Evolutionary conservation across 2,113 vertebrate species (phyloP).

Genomic region (Thryonomys swinderianus): DNA sequence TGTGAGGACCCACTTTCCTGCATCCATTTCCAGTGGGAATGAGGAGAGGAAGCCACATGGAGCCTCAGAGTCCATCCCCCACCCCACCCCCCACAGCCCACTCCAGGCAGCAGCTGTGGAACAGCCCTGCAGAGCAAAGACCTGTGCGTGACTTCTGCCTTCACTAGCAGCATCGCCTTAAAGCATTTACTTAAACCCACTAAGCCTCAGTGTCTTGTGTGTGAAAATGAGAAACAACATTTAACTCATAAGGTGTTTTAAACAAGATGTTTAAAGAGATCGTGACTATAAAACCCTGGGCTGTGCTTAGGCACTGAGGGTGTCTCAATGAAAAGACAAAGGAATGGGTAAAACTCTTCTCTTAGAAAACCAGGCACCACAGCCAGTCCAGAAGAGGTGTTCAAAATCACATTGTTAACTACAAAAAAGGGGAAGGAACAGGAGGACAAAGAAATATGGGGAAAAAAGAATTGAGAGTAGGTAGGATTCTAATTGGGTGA

Average conservation of each 20-base stretch:
- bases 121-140: neutral
- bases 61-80: neutral
- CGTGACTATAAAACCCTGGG: neutral
- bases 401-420: neutral
- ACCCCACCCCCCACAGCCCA: neutral
- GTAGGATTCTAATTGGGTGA: neutral
- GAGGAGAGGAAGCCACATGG: neutral
- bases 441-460: neutral
- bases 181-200: neutral
- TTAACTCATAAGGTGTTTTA: neutral
- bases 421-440: neutral
- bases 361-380: neutral
- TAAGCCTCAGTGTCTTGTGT: neutral
- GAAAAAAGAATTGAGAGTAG: neutral
- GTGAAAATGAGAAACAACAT: neutral
- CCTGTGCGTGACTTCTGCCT: too few species aligned
- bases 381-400: neutral
- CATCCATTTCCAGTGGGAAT: neutral
- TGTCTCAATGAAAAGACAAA: neutral
- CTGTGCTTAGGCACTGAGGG: too few species aligned
- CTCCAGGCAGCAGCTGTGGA: accelerated
- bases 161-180: neutral
- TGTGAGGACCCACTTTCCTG: accelerated
- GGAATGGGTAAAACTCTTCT: neutral
- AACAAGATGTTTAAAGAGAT: neutral